Base-by-base conservation (phyloP, 2,888 invertebrate species). In the Apomyelois bistriatella region DNA sequence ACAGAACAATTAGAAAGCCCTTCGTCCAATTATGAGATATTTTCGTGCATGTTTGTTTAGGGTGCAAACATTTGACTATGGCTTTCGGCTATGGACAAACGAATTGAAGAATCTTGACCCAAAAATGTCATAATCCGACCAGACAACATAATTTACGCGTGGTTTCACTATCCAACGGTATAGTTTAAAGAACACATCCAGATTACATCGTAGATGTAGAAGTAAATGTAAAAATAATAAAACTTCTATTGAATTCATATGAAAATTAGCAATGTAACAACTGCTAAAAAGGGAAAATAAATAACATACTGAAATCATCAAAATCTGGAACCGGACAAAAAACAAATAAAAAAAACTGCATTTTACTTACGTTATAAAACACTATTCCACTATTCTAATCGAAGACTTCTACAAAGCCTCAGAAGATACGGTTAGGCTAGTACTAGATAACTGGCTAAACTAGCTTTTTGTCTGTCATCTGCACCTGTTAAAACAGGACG, bases 1-100 rank as follows among this genome's bases (percentile, higher is more conserved):
- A 50, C 58, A 42, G 51, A 58, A 64, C 67, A 71, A 74, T 76
- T 75, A 74, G 78, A 79, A 79, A 80, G 74, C 79, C 77, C 78
- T 80, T 72, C 58, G 61, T 53, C 60, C 57, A 58, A 60, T 64
- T 57, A 80, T 74, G 76, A 72, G 69, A 71, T 66, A 68, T 72
- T 71, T 68, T 70, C 74, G 77, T 79, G 76, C 68, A 56, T 64
- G 59, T 74, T 72, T 72, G 64, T 64, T 60, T 17, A 35, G 43
- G 43, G 43, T 37, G 43, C 43, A 46, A 52, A 52, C 36, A 52
- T 52, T 52, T 52, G 52, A 12, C 22, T 52, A 35, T 36, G 22
- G 42, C 52, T 43, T 37, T 43, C 51, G 51, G 42, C 42, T 49
- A 38, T 50, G 38, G 3, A 15, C 43, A 52, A 43, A 52, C 43